Evolutionary conservation across 2,113 vertebrate species (phyloP), one percentile per base, ranked within the genome.

Genomic region (Echinops telfairi): DNA sequence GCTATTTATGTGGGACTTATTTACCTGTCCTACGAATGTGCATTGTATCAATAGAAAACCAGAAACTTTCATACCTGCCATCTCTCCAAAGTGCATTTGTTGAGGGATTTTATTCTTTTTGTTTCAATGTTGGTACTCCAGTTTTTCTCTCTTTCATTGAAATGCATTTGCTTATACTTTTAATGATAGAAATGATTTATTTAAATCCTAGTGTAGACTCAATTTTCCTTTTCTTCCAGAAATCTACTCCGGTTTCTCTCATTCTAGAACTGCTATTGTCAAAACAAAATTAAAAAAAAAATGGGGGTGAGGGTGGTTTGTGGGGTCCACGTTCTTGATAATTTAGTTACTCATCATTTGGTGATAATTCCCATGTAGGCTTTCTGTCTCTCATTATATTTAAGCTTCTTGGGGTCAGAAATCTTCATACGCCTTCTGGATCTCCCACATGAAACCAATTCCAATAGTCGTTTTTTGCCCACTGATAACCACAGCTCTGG

Each of bases 301-400:
- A 53, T 53, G 47, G 47, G 47, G 10, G 47, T 53, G 47, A 9
- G 12, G 9, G 47, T 2, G 47, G 47, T 53, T 4, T 53, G 47
- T 53, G 47, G 12, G 47, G 47, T 12, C 47, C 47, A 53, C 5
- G 47, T 53, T 68, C 82, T 92, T 88, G 71, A 36, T 91, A 64
- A 83, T 62, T 91, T 62, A 60, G 25, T 79, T 70, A 86, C 84
- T 89, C n/a, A 33, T 89, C 77, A 38, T 73, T 89, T 16, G 71
- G 6, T 77, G 75, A 86, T 71, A 29, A 83, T 93, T 64, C 31
- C 33, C 31, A 23, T 11, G 6, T 93, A 8, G 66, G 68, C 60
- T 66, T 93, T 95, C 31, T 91, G 11, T 86, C n/a, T 89, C 9
- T 86, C 38, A 22, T 14, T 91, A 36, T 83, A 70, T 86, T 91